These are phyloP conservation scores for Anguilla megastoma DNA, from an alignment of 2,797 vertebrate species.

Conservation along the genomic window DNA sequence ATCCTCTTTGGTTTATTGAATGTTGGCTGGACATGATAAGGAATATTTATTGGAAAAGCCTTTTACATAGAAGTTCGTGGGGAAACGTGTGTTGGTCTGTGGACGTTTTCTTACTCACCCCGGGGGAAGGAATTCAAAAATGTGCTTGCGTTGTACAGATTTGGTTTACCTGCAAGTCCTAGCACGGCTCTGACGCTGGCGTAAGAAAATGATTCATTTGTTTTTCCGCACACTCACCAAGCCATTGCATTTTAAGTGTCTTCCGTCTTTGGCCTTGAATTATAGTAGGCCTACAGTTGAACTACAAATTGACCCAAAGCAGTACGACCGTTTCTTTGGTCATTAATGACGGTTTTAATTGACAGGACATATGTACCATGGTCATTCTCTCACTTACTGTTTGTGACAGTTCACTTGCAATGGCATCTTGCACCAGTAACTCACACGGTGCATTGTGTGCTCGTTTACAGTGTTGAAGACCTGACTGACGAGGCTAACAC, in stretches of 20 bases:
- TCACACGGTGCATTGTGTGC: not conserved
- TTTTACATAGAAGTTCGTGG: not conserved
- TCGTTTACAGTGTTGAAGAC: not conserved
- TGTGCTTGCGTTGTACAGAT: constrained; percentile 66
- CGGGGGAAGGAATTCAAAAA: constrained; percentile 63
- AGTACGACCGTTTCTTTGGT: not conserved
- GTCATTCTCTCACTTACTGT: not conserved
- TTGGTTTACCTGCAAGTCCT: constrained; percentile 73
- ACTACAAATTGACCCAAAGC: not conserved
- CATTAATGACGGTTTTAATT: not conserved
- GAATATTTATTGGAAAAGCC: constrained; percentile 36
- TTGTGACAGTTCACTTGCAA: not conserved
- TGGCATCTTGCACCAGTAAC: not conserved
- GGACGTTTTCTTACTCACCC: constrained; percentile 47
- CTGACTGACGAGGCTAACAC: not conserved
- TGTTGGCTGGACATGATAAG: not conserved
- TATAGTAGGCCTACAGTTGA: constrained; percentile 11
- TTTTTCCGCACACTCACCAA: constrained; percentile 61
- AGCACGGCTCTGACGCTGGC: constrained; percentile 68
- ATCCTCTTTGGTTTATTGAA: not conserved
- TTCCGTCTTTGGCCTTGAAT: constrained; percentile 22
- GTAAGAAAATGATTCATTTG: constrained; percentile 54
- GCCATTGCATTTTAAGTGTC: constrained; percentile 42
- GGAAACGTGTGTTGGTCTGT: constrained; percentile 50
- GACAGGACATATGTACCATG: not conserved